Conservation (phyloP, 2,113 vertebrate species). For the Chloroceryle aenea region DNA sequence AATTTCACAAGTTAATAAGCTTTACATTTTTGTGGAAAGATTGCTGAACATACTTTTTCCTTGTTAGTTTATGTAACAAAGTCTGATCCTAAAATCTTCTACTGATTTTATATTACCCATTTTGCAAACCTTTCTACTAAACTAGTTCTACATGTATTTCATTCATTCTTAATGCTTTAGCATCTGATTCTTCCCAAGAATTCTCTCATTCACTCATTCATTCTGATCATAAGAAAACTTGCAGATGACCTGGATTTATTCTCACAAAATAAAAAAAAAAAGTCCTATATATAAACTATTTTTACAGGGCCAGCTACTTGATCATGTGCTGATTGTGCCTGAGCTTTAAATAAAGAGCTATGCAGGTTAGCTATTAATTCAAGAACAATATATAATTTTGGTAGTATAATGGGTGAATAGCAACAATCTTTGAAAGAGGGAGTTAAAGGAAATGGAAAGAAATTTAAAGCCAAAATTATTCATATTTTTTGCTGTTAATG, state of each 20-base stretch:
- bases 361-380: background rate
- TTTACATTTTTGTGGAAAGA: background rate
- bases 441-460: background rate
- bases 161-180: background rate
- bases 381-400: background rate
- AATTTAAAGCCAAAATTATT: background rate
- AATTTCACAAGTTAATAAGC: background rate
- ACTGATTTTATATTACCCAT: fast-evolving
- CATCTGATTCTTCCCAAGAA: background rate
- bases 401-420: background rate
- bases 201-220: background rate
- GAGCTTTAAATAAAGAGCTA: background rate
- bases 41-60: background rate
- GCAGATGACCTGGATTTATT: background rate
- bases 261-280: background rate
- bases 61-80: background rate
- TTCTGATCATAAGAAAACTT: background rate
- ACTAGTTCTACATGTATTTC: background rate
- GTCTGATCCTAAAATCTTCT: background rate
- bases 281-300: background rate
- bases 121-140: background rate
- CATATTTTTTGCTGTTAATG: background rate
- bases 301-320: background rate
- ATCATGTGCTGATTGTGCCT: background rate
- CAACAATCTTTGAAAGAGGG: background rate